A percentile compares a stretch with the other conserved stretches of the same genome.
Conservation (phyloP, 2,797 vertebrate species). For the Gallinago stenura region DNA sequence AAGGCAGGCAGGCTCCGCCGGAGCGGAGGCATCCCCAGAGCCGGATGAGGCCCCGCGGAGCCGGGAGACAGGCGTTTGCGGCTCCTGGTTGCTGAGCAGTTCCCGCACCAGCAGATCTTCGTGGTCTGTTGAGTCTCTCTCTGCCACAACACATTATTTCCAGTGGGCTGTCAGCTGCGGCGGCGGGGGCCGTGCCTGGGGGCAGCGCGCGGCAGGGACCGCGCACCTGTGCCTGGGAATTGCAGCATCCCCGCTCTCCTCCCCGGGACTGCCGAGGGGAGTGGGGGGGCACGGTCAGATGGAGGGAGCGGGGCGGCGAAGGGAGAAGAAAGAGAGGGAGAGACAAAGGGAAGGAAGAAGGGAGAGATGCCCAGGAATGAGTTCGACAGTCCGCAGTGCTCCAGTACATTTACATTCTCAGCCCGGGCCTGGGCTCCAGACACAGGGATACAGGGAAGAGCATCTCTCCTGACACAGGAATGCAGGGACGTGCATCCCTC, state of each 20-base stretch:
- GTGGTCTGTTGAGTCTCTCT: conserved; percentile 79
- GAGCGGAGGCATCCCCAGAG: neutral
- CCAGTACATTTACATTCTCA: neutral
- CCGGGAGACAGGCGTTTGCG: conserved; percentile 51
- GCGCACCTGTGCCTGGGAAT: conserved; percentile 88
- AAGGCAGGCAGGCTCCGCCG: neutral
- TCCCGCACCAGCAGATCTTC: conserved; percentile 76
- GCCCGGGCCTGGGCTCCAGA: neutral
- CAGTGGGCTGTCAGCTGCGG: conserved; percentile 81
- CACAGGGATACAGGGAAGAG: no score
- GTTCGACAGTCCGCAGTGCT: neutral
- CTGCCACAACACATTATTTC: conserved; percentile 92
- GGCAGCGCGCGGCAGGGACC: conserved; percentile 68
- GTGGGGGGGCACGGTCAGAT: neutral
- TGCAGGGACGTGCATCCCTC: neutral
- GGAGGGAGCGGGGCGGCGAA: neutral
- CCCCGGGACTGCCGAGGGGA: conserved; percentile 5
- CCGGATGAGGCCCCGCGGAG: neutral
- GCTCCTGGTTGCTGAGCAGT: conserved; percentile 66
- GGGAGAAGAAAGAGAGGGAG: neutral
- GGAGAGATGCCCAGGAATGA: neutral
- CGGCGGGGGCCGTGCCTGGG: conserved; percentile 76
- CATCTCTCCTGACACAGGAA: no score
- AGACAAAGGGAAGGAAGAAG: conserved; percentile 26
- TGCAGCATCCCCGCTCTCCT: conserved; percentile 67